Conservation (phyloP, 2,888 invertebrate genomes). For the Phyto melanocephala region DNA sequence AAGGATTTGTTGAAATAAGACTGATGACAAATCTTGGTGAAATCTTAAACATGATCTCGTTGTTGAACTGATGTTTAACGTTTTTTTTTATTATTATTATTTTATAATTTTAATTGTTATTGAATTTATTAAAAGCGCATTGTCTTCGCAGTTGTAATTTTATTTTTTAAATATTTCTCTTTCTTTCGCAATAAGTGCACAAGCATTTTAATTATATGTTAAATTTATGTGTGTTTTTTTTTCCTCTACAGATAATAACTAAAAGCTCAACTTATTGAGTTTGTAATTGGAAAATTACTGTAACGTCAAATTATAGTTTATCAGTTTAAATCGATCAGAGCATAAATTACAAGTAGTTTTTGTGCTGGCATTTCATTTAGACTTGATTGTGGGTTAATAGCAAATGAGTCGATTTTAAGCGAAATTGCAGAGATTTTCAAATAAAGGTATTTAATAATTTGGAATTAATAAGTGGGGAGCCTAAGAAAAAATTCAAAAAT, state of each 20-base stretch:
- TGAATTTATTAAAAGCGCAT: slow-evolving; percentile 11
- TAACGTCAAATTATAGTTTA: slow-evolving; percentile 69
- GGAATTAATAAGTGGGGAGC: too few relatives aligned
- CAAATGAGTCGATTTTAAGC: neutral
- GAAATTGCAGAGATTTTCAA: neutral
- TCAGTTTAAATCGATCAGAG: slow-evolving; percentile 69
- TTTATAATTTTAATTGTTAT: slow-evolving; percentile 31
- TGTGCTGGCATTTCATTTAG: neutral
- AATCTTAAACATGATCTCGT: slow-evolving; percentile 48
- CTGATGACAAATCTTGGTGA: slow-evolving; percentile 56
- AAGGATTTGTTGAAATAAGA: slow-evolving; percentile 39
- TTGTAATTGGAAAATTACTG: slow-evolving; percentile 74
- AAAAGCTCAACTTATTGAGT: slow-evolving; percentile 61
- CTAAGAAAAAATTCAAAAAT: too few relatives aligned
- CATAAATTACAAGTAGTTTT: slow-evolving; percentile 69
- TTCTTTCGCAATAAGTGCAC: neutral
- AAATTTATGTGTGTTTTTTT: slow-evolving; percentile 14
- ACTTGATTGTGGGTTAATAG: neutral
- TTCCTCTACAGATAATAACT: neutral
- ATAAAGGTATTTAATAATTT: neutral
- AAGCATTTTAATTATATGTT: slow-evolving; percentile 5
- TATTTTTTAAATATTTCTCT: too few relatives aligned
- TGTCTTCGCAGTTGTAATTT: neutral
- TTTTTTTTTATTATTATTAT: slow-evolving; percentile 1
- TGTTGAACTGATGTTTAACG: slow-evolving; percentile 20